Conservation (phyloP, 2,888 invertebrate genomes). For the Cephus sareptanus region DNA sequence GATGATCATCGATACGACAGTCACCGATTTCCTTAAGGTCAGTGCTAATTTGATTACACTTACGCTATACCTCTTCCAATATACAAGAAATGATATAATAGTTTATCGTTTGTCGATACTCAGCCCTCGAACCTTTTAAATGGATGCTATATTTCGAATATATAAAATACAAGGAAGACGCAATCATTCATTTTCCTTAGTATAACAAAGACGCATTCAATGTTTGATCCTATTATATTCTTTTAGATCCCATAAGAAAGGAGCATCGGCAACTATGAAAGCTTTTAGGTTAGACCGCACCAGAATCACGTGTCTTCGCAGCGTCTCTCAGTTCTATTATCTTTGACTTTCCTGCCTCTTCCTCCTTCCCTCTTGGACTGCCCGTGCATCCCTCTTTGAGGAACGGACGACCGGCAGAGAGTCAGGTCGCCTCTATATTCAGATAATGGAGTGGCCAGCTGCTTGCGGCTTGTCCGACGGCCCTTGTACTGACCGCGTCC, state of each 20-base stretch:
- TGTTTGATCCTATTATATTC: neutral
- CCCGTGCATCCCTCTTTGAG: slow-evolving; percentile 16
- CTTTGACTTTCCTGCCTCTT: neutral
- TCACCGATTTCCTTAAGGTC: slow-evolving; percentile 88
- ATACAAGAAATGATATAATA: neutral
- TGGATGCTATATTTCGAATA: neutral
- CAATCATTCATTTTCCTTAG: neutral
- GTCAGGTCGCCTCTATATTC: neutral
- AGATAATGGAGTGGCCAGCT: slow-evolving; percentile 32
- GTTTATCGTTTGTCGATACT: neutral
- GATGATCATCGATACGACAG: slow-evolving; percentile 91
- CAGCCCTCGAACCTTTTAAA: neutral
- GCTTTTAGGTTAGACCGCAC: slow-evolving; percentile 18
- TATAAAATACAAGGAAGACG: neutral
- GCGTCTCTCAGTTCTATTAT: neutral
- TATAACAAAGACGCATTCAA: neutral
- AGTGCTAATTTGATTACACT: slow-evolving; percentile 49
- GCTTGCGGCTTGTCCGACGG: slow-evolving; percentile 18
- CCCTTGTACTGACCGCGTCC: neutral
- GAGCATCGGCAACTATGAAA: slow-evolving; percentile 20
- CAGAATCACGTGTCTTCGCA: neutral
- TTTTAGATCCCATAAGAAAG: neutral
- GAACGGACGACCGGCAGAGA: neutral
- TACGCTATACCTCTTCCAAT: neutral
- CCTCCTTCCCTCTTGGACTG: neutral